A percentile compares a stretch with the other conserved stretches of the same genome.
Conservation (phyloP, 92 coral and sea anemone genomes). For the Parazoanthus atlanticus region DNA sequence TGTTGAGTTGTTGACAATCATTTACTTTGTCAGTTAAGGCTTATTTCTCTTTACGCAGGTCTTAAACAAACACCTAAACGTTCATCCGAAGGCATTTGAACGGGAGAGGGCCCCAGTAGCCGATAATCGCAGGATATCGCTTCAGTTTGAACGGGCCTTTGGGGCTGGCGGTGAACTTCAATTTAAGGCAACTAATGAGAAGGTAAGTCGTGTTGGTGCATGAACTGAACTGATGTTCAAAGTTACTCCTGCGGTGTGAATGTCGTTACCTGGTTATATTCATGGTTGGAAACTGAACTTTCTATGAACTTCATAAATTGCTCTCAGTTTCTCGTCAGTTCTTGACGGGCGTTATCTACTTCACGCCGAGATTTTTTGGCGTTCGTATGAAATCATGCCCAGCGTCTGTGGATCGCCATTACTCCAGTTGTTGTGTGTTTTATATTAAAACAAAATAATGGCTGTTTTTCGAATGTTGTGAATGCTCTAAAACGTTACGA, state of each 20-base stretch:
- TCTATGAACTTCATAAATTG: background rate
- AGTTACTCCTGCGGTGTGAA: background rate
- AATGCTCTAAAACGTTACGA: background rate
- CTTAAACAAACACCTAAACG: constrained; percentile 26
- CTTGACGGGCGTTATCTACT: background rate
- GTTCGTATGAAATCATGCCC: background rate
- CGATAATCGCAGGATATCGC: background rate
- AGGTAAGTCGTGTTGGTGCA: background rate
- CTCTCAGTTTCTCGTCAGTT: background rate
- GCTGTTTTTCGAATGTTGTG: too few species aligned
- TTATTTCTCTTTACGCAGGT: constrained; percentile 7
- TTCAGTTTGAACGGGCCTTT: constrained; percentile 6
- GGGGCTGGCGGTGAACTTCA: background rate
- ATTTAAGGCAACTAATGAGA: background rate
- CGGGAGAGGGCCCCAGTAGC: background rate
- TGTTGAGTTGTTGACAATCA: constrained; percentile 29
- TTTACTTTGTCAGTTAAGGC: constrained; percentile 10
- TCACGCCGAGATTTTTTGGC: background rate
- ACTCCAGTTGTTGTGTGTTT: background rate
- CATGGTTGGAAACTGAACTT: background rate
- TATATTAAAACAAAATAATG: too few species aligned
- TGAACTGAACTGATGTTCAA: too few species aligned
- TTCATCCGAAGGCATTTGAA: background rate
- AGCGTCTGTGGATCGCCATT: background rate
- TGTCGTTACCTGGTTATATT: background rate